Conservation (phyloP, 2,797 vertebrate genomes). For the Paramormyrops hopkinsi region DNA sequence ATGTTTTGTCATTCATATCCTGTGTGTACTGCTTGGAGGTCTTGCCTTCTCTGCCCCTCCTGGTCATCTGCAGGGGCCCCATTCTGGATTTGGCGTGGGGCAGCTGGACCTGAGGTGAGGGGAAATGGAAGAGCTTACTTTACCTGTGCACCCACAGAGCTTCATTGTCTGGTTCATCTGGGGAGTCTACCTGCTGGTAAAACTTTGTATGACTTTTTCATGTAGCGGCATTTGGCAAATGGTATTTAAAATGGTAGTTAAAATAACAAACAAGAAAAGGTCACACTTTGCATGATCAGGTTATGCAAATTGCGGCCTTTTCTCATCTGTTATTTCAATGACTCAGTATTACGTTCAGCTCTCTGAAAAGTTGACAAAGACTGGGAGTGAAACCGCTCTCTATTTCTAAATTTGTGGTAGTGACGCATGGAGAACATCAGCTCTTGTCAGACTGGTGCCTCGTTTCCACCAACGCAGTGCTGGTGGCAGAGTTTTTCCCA, state of each 20-base stretch:
- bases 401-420: background rate
- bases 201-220: background rate
- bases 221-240: background rate
- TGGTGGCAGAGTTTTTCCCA: too few relatives aligned
- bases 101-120: slow-evolving; percentile 72
- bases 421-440: background rate
- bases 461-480: too few relatives aligned
- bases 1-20: background rate
- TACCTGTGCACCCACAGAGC: background rate
- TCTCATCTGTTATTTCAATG: background rate
- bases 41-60: slow-evolving; percentile 89
- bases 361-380: background rate
- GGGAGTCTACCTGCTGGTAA: background rate
- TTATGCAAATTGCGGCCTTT: background rate
- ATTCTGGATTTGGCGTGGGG: slow-evolving; percentile 87
- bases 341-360: background rate
- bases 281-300: background rate
- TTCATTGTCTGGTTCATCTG: background rate
- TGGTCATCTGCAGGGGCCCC: slow-evolving; percentile 87
- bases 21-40: background rate
- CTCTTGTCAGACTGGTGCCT: background rate
- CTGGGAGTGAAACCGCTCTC: background rate
- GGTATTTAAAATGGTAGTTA: background rate
- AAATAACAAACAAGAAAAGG: background rate
- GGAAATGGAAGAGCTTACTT: slow-evolving; percentile 22